Percentiles rank a stretch among this genome's conserved stretches.
Conservation (phyloP, 2,888 invertebrate species). For the Schizotus pectinicornis region DNA sequence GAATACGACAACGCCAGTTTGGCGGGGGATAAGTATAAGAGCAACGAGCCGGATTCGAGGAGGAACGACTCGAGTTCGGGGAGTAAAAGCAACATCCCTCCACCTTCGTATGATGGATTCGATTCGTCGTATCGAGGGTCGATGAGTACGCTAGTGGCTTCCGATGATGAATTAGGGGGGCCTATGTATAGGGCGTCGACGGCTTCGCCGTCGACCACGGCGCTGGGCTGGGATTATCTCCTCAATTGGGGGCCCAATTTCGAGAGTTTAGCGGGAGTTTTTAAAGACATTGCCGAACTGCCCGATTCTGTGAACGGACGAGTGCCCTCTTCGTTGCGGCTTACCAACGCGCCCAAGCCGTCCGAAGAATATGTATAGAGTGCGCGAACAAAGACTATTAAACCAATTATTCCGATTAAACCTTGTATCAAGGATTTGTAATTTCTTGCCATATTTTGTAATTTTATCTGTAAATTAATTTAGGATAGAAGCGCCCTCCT, state of each 20-base stretch:
- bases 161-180: slow-evolving; percentile 88
- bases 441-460: slow-evolving; percentile 55
- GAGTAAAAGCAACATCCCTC: slow-evolving; percentile 70
- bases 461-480: slow-evolving; percentile 38
- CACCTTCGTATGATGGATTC: slow-evolving; percentile 87
- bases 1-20: slow-evolving; percentile 93
- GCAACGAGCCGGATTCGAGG: slow-evolving; percentile 51
- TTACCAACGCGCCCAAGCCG: slow-evolving; percentile 83
- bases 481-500: slow-evolving; percentile 34
- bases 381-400: slow-evolving; percentile 34
- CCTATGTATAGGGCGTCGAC: slow-evolving; percentile 79
- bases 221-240: slow-evolving; percentile 92
- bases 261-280: slow-evolving; percentile 93
- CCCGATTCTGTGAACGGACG: slow-evolving; percentile 82
- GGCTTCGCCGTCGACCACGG: slow-evolving; percentile 77
- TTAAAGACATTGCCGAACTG: slow-evolving; percentile 94
- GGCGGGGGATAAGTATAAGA: slow-evolving; percentile 74
- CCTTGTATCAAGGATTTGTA: slow-evolving; percentile 57
- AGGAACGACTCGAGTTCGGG: slow-evolving; percentile 54
- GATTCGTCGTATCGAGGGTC: slow-evolving; percentile 95
- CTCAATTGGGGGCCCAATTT: slow-evolving; percentile 97
- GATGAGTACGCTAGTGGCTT: slow-evolving; percentile 90
- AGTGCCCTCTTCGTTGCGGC: slow-evolving; percentile 74
- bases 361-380: slow-evolving; percentile 86
- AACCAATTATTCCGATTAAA: slow-evolving; percentile 32